Base-by-base conservation (phyloP, 2,888 invertebrate genomes). In the Trimorus sp. region DNA sequence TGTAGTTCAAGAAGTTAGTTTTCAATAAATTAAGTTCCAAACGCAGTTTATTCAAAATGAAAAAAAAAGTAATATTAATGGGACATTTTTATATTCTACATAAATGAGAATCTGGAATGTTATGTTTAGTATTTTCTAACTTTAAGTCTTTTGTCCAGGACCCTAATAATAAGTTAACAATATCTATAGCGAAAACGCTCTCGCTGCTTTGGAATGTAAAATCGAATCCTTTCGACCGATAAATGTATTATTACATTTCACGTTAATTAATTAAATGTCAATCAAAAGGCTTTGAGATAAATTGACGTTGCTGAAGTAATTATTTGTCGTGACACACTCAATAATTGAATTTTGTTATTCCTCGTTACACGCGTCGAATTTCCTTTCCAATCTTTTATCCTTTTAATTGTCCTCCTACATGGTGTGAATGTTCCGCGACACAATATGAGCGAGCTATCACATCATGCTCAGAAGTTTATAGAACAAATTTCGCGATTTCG, bases 201-300 rank as follows among this genome's bases (percentile, higher is more conserved):
- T 40, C 11, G 8, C 40, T 11, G 2, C 40, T 40, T 40, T 40
- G 9, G 11, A 11, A 7, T 49, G 65, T 65, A 56, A 68, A 68
- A 58, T 14, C 48, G 48, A n/a, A n/a, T 48, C 14, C 15, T 59
- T 58, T 49, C 11, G 15, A 58, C 68, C 53, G 38, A 51, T 58
- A 42, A 26, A 59, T 36, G 37, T 58, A 68, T 68, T 53, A 75
- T 60, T 75, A 60, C 53, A 75, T 54, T 42, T 60, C 14, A 37
- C 16, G 14, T 75, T 69, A 62, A 68, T 69, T 76, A 76, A 76
- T 62, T 54, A 54, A 62, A 69, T 16, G 76, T 76, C 68, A 76
- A 49, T 76, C 69, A 69, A 62, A 56, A 48, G n/a, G 40, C 49
- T 71, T 63, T 37, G 15, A 38, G 69, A 54, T 56, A 38, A 77